Conservation (phyloP, 2,797 vertebrate genomes). For the Tiaroga cobitis region DNA sequence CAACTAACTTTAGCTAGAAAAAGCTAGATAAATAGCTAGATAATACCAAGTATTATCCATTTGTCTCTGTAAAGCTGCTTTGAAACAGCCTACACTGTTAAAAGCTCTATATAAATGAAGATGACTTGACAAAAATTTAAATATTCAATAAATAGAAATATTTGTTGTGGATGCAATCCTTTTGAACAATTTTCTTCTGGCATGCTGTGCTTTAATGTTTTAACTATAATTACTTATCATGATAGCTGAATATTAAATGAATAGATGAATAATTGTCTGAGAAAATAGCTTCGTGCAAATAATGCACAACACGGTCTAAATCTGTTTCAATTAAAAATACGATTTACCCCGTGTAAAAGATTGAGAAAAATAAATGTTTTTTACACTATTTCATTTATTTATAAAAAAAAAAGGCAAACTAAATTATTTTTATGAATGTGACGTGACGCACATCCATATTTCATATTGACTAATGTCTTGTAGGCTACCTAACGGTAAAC, state of each 20-base stretch:
- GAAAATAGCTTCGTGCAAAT: neutral
- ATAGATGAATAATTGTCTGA: neutral
- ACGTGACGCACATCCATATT: neutral
- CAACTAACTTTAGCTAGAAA: neutral
- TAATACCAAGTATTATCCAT: neutral
- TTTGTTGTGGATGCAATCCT: neutral
- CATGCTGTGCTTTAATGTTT: neutral
- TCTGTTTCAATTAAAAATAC: neutral
- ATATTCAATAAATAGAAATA: neutral
- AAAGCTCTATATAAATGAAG: no score
- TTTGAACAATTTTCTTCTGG: neutral
- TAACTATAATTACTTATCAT: neutral
- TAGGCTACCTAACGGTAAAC: neutral
- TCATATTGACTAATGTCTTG: neutral
- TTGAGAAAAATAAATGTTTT: neutral
- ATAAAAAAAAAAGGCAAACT: neutral
- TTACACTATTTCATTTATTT: neutral
- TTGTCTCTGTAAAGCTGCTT: neutral
- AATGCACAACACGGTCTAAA: neutral
- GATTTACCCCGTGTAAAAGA: neutral
- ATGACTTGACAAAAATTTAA: neutral
- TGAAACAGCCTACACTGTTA: neutral
- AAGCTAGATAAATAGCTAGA: neutral
- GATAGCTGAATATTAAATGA: neutral
- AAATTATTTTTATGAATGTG: neutral